Percentiles rank a stretch among this genome's conserved stretches.
phyloP scores from a whole-genome alignment of 2,797 vertebrate species.

The Pelochelys cantorii region DNA sequence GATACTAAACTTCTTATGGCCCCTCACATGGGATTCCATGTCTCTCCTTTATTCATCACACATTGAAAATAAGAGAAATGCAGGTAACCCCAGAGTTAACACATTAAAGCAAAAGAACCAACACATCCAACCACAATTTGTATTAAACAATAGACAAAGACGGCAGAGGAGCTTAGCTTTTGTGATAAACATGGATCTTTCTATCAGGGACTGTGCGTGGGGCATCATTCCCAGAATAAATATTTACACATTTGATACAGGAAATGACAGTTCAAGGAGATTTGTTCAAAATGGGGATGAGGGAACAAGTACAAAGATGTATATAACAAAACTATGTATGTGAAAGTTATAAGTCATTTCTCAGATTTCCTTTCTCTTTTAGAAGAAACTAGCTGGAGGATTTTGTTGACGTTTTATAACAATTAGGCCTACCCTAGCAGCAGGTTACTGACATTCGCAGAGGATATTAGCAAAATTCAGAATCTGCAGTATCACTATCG shows the following conservation, averaged over 20 bases:
- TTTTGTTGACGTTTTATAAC: neutral
- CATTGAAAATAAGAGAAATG: neutral
- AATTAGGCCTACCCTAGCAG: neutral
- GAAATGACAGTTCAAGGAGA: no score
- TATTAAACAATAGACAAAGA: neutral
- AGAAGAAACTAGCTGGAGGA: neutral
- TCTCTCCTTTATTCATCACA: neutral
- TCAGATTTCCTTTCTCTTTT: neutral
- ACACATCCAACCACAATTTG: neutral
- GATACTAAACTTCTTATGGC: neutral
- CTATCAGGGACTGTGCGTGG: neutral
- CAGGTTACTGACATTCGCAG: fast-evolving
- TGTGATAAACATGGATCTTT: neutral
- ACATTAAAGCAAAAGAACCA: neutral
- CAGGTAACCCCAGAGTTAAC: neutral
- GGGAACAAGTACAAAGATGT: neutral
- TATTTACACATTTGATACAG: neutral
- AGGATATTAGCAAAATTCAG: neutral
- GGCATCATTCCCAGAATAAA: neutral
- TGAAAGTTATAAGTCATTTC: neutral
- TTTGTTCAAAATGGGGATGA: no score
- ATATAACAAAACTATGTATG: neutral
- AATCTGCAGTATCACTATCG: neutral
- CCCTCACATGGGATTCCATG: neutral
- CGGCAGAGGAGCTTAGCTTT: neutral